Percentiles rank a stretch among this genome's conserved stretches.
Conservation (phyloP, 2,113 vertebrate genomes). For the Triplophysa dalaica region DNA sequence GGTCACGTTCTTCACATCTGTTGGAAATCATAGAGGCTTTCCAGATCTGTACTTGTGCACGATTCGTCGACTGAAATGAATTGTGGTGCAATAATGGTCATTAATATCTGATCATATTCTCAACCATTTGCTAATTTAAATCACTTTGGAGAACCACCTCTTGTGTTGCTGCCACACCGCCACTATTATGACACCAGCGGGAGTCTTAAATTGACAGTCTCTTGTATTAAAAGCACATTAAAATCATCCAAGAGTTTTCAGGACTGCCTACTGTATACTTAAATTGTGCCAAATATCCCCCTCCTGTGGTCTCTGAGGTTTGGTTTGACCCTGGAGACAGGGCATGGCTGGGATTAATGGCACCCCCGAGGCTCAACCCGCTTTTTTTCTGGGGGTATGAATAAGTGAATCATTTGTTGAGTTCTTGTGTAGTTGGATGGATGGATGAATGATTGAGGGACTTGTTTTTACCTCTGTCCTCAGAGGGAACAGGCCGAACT, state of each 20-base stretch:
- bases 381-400: conserved; percentile 36
- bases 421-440: background rate
- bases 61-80: background rate
- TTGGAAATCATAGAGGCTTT: background rate
- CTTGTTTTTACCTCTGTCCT: conserved; percentile 51
- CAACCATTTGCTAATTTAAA: no score
- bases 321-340: conserved; percentile 34
- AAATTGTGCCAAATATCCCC: conserved; percentile 5
- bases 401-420: conserved; percentile 15
- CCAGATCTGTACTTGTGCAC: background rate
- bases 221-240: background rate
- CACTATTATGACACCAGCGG: no score
- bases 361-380: conserved; percentile 31
- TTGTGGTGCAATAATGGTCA: background rate
- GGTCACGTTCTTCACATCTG: background rate
- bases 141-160: background rate
- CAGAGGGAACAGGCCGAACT: conserved; percentile 43
- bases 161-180: no score
- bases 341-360: conserved; percentile 42
- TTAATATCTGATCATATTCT: background rate
- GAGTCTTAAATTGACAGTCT: no score
- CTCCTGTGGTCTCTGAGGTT: conserved; percentile 9
- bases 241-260: background rate
- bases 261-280: background rate
- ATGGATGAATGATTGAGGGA: conserved; percentile 30